These are phyloP conservation scores for Drosophila stalkeri DNA, from an alignment of 2,888 invertebrate genomes.

Conservation along the genomic window DNA sequence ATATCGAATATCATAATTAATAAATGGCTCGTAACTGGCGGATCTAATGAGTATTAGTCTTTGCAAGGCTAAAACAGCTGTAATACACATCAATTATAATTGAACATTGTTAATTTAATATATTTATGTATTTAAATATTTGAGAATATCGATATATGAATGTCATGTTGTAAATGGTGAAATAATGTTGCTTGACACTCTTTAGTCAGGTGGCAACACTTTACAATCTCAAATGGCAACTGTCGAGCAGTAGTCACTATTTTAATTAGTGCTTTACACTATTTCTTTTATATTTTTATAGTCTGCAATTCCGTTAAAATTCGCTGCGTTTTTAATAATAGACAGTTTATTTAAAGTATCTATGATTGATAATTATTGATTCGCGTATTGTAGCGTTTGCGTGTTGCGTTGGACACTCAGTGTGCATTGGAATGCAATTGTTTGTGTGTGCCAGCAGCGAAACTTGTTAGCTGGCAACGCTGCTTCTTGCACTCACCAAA, in stretches of 20 bases:
- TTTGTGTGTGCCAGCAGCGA: slow-evolving; percentile 23
- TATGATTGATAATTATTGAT: not conserved
- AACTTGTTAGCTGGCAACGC: slow-evolving; percentile 52
- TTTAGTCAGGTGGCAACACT: slow-evolving; percentile 29
- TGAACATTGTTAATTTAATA: not conserved
- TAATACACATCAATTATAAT: too few species aligned
- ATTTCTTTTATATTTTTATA: slow-evolving; percentile 14
- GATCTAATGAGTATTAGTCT: not conserved
- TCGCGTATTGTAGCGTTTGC: not conserved
- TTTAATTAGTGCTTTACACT: slow-evolving; percentile 17
- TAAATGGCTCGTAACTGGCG: not conserved
- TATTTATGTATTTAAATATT: not conserved
- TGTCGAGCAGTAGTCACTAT: slow-evolving; percentile 14
- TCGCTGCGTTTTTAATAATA: not conserved
- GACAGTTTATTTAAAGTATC: not conserved
- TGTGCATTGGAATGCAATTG: slow-evolving; percentile 57
- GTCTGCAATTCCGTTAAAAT: not conserved
- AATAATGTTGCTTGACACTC: not conserved
- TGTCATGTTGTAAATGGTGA: not conserved
- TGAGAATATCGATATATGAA: slow-evolving; percentile 7
- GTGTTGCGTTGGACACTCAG: slow-evolving; percentile 2
- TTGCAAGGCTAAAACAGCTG: too few species aligned
- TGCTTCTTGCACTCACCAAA: slow-evolving; percentile 40
- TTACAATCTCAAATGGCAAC: slow-evolving; percentile 40
- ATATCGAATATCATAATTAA: not conserved